Evolutionary conservation across 1,140 invertebrate genomes (phyloP).

Genomic region (Paraescarpia echinospica): DNA sequence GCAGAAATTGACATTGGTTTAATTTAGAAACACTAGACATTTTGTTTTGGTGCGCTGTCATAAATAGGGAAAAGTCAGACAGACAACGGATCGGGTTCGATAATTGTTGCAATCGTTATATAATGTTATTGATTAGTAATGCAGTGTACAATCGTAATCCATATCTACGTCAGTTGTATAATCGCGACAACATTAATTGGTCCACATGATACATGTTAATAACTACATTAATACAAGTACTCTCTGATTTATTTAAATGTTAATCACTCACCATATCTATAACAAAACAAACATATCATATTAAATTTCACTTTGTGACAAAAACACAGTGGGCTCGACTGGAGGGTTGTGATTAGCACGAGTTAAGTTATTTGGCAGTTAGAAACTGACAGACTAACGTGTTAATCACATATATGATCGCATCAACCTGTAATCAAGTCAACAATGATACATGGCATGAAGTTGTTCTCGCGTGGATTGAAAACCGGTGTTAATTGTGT

Average conservation of each 20-base stretch:
- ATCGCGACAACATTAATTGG: too few species aligned
- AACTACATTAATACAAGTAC: background rate
- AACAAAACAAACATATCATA: background rate
- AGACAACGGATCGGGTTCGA: background rate
- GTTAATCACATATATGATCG: too few species aligned
- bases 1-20: too few species aligned
- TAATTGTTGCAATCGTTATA: background rate
- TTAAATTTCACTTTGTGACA: background rate
- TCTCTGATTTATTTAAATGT: background rate
- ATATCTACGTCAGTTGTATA: too few species aligned
- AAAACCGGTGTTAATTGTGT: too few species aligned
- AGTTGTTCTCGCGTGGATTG: too few species aligned
- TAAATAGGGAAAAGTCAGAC: background rate
- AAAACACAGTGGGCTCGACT: background rate
- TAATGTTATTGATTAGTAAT: background rate
- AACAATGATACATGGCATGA: too few species aligned
- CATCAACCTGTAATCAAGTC: too few species aligned
- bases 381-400: too few species aligned
- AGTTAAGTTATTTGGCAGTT: too few species aligned
- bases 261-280: background rate
- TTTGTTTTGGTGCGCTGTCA: background rate
- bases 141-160: background rate
- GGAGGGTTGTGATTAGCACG: too few species aligned
- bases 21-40: background rate
- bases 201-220: too few species aligned